Evolutionary conservation across 2,888 invertebrate species (phyloP), one percentile per base, ranked within the genome.

Genomic region (Smittia sp.): DNA sequence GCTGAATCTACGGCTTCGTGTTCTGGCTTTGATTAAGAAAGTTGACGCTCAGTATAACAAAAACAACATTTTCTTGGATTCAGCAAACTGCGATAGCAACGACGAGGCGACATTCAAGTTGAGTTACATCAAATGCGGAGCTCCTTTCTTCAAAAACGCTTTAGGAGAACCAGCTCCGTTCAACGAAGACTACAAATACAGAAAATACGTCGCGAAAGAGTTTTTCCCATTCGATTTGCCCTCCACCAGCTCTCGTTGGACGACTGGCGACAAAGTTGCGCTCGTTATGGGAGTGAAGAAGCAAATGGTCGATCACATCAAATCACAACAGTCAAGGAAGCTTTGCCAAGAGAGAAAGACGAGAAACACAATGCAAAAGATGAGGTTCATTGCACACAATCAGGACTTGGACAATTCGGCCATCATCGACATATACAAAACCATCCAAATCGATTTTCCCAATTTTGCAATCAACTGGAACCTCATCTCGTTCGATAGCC

Each of bases 121-220:
- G 32, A 78, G 80, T 25, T 81, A 82, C 46, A 78, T 81, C 0
- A 78, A 78, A 68, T 84, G 86, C 78, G 85, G 88, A 32, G 83
- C 85, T 77, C 86, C 90, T 0, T 92, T 89, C 78, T 92, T 92
- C 76, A 90, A 89, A 77, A 89, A 89, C 76, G 81, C 79, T 22
- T 77, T 82, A 20, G 83, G 84, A 22, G 87, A 85, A 76, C 80
- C 84, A 1, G 85, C 87, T 20, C 85, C 86, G 0, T 79, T 80
- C 22, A 91, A 91, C 79, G 81, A 83, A 2, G 90, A 91, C 77
- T 85, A 87, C 4, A 82, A 84, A 77, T 80, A 80, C 74, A 85
- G 87, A 62, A 77, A 76, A 32, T 74, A 77, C 2, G 46, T 32
- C 0, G 76, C 76, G 1, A 76, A 77, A 2, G 83, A 82, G 78